These are phyloP conservation scores for Dugesia japonica DNA, from an alignment of 2,888 invertebrate species.

Conservation along the genomic window DNA sequence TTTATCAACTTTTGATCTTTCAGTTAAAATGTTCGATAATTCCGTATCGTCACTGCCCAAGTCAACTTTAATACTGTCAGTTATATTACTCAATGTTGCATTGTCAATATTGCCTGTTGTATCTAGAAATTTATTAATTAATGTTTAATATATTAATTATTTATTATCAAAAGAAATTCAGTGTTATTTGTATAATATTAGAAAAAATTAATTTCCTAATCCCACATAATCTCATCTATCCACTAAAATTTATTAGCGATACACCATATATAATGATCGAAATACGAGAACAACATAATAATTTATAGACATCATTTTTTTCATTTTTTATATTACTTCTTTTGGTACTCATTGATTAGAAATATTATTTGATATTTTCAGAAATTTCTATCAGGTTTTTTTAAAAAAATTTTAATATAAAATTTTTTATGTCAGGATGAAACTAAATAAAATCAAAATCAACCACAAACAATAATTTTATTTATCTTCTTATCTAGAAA, in stretches of 20 bases:
- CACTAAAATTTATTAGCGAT: no score
- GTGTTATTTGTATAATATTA: not conserved
- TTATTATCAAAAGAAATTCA: not conserved
- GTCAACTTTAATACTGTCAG: slow-evolving; percentile 1
- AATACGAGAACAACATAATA: slow-evolving; percentile 11
- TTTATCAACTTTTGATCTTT: slow-evolving; percentile 10
- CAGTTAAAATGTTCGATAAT: not conserved
- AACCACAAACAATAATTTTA: no score
- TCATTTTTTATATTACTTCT: not conserved
- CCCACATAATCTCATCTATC: no score
- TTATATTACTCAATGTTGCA: not conserved
- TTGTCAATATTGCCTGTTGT: not conserved
- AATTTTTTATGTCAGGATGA: no score
- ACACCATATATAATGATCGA: not conserved
- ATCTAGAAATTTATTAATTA: not conserved
- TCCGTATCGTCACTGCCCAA: not conserved
- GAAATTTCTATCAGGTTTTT: no score
- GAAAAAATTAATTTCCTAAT: not conserved
- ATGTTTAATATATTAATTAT: not conserved
- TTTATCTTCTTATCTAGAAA: no score
- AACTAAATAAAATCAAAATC: no score
- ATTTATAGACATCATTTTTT: slow-evolving; percentile 9
- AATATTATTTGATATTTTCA: no score
- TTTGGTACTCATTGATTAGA: not conserved
- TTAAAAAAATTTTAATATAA: no score